Evolutionary conservation across 1,140 invertebrate species (phyloP), one percentile per base, ranked within the genome.

Genomic region (Ericerus pela): DNA sequence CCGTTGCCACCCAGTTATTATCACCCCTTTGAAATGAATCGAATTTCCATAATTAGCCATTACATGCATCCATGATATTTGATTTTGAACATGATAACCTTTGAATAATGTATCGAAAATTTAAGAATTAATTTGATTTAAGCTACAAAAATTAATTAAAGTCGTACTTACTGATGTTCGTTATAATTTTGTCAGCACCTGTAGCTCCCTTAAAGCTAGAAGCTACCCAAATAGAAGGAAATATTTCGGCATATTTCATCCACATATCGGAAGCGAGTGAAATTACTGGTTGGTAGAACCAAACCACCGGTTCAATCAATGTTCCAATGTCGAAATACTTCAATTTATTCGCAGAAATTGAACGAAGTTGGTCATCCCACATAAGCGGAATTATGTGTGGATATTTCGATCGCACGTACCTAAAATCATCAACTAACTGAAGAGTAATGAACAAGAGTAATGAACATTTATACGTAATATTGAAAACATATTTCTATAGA

Each of bases 291-390:
- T 55, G 58, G 51, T 63, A 64, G 8, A 54, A 58, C 71, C 73
- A 73, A 2, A 77, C 69, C 67, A 78, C 75, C 0, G 73, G 72
- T 59, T 78, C 75, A 0, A 77, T 73, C n/a, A 75, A 61, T 4
- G 67, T 59, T 1, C 69, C 70, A 4, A 78, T 56, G 18, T 65
- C 68, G 59, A 65, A 71, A 14, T 64, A 68, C 57, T 69, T 64
- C 28, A 79, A 64, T 20, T 66, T 62, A 12, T 66, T 62, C n/a
- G 65, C 57, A 2, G 69, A 60, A 36, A 73, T 68, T 11, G 72
- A 63, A 14, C 76, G 63, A 27, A 81, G 62, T 77, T 81, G 80
- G 62, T 82, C 80, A 64, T 82, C 79, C 80, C 80, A 82, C 61
- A 81, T 73, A 20, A 82, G 68, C 18, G 73, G 69, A 26, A 43